Base-by-base conservation (phyloP, 2,888 invertebrate genomes). In the Alsophila aescularia region DNA sequence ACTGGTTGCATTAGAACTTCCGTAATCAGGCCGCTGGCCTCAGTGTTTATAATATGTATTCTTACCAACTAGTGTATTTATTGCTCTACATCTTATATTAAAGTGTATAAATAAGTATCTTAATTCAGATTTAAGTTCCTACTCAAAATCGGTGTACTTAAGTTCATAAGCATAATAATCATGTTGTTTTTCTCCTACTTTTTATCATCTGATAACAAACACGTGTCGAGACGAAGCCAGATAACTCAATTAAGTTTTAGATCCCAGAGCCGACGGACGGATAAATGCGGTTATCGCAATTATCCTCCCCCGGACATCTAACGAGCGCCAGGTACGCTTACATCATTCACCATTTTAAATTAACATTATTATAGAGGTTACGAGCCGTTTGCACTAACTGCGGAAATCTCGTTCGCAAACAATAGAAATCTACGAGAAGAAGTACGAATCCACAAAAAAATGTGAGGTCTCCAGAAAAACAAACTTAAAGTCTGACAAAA, bases 251-350 rank as follows among this genome's bases (percentile, higher is more conserved):
- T 88, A 85, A 73, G 73, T 81, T 86, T 83, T 79, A 85, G 80
- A 85, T 81, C 73, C 81, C 76, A 77, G 79, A 78, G 76, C 79
- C 75, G 69, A 73, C 73, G 80, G 78, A 81, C 70, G 79, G 65
- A 81, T 81, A 79, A 87, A 87, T 82, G 83, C 68, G 83, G 83
- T 87, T 87, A 83, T 85, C 81, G 83, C 86, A 89, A 87, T 89
- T 87, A 86, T 83, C 77, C 75, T 68, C 69, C 78, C 75, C 75
- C 79, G 70, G 73, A 66, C 66, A 74, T 77, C 81, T 83, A 85
- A 86, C 82, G 79, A 81, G 74, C 69, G 53, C 66, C 57, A 62
- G 63, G 65, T 66, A 67, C 51, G 54, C 59, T 62, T 60, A 57
- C 54, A 58, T 65, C 63, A 69, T 77, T 73, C 73, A 70, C 66